phyloP scores from a whole-genome alignment of 2,888 invertebrate genomes.

The Protonemura montana region DNA sequence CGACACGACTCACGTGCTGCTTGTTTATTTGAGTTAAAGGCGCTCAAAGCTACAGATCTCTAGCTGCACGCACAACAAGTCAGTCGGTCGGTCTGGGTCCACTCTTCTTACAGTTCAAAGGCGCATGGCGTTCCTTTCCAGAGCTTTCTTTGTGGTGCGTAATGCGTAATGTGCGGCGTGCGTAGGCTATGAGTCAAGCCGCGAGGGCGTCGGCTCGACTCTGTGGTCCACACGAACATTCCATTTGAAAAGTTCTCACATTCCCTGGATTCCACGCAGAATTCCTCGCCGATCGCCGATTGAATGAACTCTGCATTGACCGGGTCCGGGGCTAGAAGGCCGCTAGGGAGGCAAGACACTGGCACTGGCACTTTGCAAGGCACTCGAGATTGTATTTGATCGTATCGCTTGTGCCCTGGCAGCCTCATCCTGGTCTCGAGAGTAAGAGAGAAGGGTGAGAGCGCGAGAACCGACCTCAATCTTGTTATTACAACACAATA shows the following conservation, averaged over 20 bases:
- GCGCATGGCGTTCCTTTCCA: too few relatives aligned
- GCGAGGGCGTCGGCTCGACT: background rate
- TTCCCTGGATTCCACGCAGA: background rate
- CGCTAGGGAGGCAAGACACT: background rate
- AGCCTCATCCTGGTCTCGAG: background rate
- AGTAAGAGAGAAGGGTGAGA: background rate
- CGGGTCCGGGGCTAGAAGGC: background rate
- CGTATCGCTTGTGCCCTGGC: too few relatives aligned
- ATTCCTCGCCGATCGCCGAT: background rate
- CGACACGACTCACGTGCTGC: too few relatives aligned
- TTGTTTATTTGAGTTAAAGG: too few relatives aligned
- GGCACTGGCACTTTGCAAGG: too few relatives aligned
- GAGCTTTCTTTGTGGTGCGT: too few relatives aligned
- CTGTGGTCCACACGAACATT: background rate
- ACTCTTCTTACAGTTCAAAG: too few relatives aligned
- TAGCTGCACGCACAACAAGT: too few relatives aligned
- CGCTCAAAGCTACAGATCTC: too few relatives aligned
- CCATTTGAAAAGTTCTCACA: background rate
- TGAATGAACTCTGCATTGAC: background rate
- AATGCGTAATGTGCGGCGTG: too few relatives aligned
- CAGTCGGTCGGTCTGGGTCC: too few relatives aligned
- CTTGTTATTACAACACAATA: background rate
- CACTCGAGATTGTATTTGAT: too few relatives aligned
- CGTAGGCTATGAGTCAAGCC: background rate
- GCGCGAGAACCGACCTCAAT: background rate